Evolutionary conservation across 2,113 vertebrate genomes (phyloP), one percentile per base, ranked within the genome.

Genomic region (Bubo blakistoni): DNA sequence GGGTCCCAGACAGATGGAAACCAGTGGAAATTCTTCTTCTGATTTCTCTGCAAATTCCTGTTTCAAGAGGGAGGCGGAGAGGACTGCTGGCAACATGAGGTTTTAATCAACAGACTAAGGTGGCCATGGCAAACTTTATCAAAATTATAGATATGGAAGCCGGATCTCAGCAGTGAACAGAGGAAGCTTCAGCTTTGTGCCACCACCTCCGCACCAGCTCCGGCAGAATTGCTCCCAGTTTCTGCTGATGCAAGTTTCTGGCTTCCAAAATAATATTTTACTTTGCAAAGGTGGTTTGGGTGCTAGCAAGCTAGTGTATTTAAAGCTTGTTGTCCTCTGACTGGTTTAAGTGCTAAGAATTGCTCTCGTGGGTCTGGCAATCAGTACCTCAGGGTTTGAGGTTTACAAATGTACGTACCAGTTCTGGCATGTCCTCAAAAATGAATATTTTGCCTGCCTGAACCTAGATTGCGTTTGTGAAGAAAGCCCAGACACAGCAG

Each of bases 201-300:
- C 74, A 71, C 54, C 26, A 24, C 11, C 42, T 62, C 78, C 27
- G 14, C 51, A 30, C 18, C 58, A 72, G 54, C 73, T 62, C 49
- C 0, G 0, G 9, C 70, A 72, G 63, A 78, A 46, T 44, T 3
- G 0, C 20, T 62, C 52, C 46, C 7, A 5, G 15, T 16, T 82
- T 57, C 77, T 86, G 54, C 22, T 16, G 59, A 32, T 73, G 47
- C 18, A 61, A 36, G 11, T 78, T 90, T 46, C 24, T 47, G 54
- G 29, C 22, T 82, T 72, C 65, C 55, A 82, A 58, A 57, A 16
- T 16, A 27, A 7, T 10, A 21, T 36, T 81, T 46, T 24, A 18
- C 42, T 88, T 58, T 4, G 5, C 61, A 47, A 36, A 65, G 18
- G 46, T 54, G 62, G 16, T 52, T 70, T 54, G 44, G 40, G 30